Base-by-base conservation (phyloP, 2,797 vertebrate species). In the Mergus octosetaceus region DNA sequence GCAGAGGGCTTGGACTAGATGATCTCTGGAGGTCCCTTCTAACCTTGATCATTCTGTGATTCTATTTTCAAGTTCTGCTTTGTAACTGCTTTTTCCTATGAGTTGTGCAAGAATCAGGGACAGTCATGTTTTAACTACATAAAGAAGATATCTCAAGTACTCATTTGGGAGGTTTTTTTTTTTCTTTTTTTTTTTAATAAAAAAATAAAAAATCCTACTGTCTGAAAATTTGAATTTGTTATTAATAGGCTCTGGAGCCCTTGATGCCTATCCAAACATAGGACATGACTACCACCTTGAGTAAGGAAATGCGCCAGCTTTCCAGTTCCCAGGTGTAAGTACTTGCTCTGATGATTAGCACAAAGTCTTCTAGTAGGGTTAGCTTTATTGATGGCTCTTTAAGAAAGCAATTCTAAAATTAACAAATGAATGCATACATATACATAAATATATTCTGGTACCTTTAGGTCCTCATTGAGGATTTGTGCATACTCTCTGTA, bases 391-490 rank as follows among this genome's bases (percentile, higher is more conserved):
- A 30, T 5, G 39, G n/a, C 36, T 70, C 38, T 13, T 21, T 18
- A 47, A 65, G 32, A 85, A 1, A 76, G 20, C 32, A 87, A 65
- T 43, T 77, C 32, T 51, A 74, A 74, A 93, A 84, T 17, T 27
- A 76, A 61, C 5, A 58, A 41, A 57, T 6, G n/a, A n/a, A 66
- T 2, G 4, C 21, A 71, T 0, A 75, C 15, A 80, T 8, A 83
- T 11, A 72, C 8, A 65, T n/a, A 21, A 82, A 87, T 12, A 5
- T 70, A 47, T 81, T 73, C 13, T 49, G 8, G 97, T 97, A 99
- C 99, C 98, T 98, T 98, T 39, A 99, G 98, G 84, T 99, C 98
- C 65, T 97, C 95, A 82, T 97, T 99, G 92, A 99, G 98, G 94
- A 99, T 98, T 2, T 97, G 89, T 41, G 98, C 98, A 30, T 99